Evolutionary conservation across 2,113 vertebrate genomes (phyloP).

Genomic region (Pygoscelis adeliae): DNA sequence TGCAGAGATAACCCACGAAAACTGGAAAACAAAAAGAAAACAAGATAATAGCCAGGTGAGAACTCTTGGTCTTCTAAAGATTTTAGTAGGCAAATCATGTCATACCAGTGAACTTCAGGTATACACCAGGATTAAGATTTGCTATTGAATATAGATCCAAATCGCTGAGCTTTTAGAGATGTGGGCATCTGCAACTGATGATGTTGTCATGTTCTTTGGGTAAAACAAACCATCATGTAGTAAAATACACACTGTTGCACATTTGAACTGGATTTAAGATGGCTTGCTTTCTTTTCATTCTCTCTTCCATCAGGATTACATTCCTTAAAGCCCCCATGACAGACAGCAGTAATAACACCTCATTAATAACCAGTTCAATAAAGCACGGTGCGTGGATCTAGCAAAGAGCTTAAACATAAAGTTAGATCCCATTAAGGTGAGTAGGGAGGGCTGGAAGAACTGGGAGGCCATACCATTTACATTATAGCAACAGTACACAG

Average conservation of each 20-base stretch:
- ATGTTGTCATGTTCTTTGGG: background rate
- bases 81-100: background rate
- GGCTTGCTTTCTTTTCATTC: background rate
- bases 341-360: background rate
- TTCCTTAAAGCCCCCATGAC: background rate
- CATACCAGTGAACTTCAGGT: background rate
- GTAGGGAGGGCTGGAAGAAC: background rate
- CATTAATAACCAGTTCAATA: background rate
- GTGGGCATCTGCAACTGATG: background rate
- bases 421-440: background rate
- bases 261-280: background rate
- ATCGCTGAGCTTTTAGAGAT: background rate
- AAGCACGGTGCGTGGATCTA: background rate
- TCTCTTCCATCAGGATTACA: background rate
- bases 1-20: slow-evolving; percentile 84
- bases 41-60: background rate
- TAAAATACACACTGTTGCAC: background rate
- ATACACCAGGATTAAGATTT: background rate
- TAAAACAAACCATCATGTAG: background rate
- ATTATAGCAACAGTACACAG: background rate
- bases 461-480: background rate
- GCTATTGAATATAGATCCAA: background rate
- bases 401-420: background rate
- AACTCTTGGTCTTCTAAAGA: background rate
- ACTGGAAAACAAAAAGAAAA: slow-evolving; percentile 81